Percentiles rank a stretch among this genome's conserved stretches.
Conservation (phyloP, 1,140 invertebrate species). For the Trichonephila clavata region DNA sequence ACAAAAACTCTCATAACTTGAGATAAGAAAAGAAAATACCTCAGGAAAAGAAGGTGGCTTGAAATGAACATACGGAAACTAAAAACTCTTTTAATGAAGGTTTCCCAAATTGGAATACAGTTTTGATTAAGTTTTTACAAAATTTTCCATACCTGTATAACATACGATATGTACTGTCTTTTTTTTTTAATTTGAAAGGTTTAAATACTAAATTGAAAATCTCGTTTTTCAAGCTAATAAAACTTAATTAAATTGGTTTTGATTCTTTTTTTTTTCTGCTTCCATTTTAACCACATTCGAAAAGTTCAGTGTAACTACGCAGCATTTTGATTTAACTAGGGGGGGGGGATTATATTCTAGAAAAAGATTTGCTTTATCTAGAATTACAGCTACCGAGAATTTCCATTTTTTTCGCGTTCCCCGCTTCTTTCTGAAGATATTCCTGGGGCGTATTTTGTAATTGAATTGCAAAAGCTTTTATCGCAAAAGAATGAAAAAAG, state of each 20-base stretch:
- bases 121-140: constrained; percentile 48
- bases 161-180: neutral
- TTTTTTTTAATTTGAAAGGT: constrained; percentile 2
- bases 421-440: neutral
- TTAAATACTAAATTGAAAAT: constrained; percentile 43
- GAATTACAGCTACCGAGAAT: constrained; percentile 8
- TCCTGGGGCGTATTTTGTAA: constrained; percentile 27
- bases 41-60: neutral
- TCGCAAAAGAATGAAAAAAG: neutral
- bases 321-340: neutral
- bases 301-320: neutral
- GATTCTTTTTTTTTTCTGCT: neutral
- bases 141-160: constrained; percentile 8
- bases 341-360: neutral
- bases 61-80: neutral
- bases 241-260: constrained; percentile 46
- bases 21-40: neutral
- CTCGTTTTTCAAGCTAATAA: constrained; percentile 38
- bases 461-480: constrained; percentile 50
- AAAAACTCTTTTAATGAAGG: constrained; percentile 11
- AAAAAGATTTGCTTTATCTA: constrained; percentile 9
- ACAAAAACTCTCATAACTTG: neutral
- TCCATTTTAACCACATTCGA: neutral
- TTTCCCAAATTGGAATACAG: constrained; percentile 9
- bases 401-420: neutral